Conservation (phyloP, 2,888 invertebrate species). For the Acleris cristana region DNA sequence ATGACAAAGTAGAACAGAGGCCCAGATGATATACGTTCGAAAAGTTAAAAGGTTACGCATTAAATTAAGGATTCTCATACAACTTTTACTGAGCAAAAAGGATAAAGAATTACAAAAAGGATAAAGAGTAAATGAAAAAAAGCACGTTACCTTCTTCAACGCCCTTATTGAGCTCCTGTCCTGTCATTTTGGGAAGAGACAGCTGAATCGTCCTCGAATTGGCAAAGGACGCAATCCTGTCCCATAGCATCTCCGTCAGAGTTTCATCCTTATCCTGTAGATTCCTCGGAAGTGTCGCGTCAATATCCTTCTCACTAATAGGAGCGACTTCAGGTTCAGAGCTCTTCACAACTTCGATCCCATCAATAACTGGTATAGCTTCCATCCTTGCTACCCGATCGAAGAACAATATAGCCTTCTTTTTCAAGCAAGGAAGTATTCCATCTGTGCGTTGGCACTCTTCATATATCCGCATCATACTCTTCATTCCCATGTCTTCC, state of each 20-base stretch:
- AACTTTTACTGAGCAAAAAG: too few species aligned
- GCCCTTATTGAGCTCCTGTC: constrained; percentile 87
- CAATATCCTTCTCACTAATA: constrained; percentile 87
- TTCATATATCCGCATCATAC: constrained; percentile 89
- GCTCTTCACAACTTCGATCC: constrained; percentile 86
- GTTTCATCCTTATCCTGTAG: constrained; percentile 87
- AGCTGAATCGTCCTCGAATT: constrained; percentile 90
- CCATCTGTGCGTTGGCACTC: constrained; percentile 89
- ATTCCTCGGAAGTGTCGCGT: constrained; percentile 86
- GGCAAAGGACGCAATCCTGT: constrained; percentile 88
- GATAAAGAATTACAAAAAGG: too few species aligned
- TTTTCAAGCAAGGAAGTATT: constrained; percentile 90
- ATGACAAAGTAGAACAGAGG: too few species aligned
- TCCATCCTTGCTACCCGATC: constrained; percentile 90
- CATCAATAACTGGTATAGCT: constrained; percentile 83
- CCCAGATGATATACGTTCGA: too few species aligned
- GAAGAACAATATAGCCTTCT: constrained; percentile 91
- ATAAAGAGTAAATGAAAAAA: neutral
- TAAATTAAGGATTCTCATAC: too few species aligned
- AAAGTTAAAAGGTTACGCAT: too few species aligned
- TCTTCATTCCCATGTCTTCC: constrained; percentile 85
- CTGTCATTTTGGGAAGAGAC: constrained; percentile 88
- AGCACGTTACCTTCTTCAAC: constrained; percentile 88
- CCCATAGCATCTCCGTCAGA: constrained; percentile 87
- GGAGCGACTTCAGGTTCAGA: constrained; percentile 72